These are phyloP conservation scores for Scrobipalpa costella DNA, from an alignment of 2,888 invertebrate species.

Conservation along the genomic window DNA sequence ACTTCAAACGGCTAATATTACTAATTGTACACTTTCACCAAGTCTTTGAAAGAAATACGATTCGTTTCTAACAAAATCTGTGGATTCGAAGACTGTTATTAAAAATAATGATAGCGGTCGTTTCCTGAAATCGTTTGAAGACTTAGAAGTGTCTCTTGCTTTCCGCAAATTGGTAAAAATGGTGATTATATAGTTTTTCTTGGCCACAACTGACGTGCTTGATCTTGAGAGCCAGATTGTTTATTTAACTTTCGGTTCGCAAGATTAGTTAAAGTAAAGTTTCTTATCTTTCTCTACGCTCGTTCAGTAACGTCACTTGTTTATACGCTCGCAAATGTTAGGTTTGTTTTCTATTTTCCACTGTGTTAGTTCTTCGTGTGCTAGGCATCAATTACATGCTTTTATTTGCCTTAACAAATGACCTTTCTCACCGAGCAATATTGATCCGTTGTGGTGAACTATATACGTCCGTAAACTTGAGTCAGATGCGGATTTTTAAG, in stretches of 20 bases:
- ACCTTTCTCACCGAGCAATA: conserved; percentile 11
- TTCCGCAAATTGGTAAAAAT: conserved; percentile 29
- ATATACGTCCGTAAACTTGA: background rate
- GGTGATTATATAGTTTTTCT: background rate
- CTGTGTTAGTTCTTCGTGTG: background rate
- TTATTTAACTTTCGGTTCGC: conserved; percentile 5
- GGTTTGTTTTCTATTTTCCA: background rate
- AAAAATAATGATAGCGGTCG: conserved; percentile 50
- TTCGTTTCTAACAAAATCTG: conserved; percentile 33
- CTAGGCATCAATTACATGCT: background rate
- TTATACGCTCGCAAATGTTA: background rate
- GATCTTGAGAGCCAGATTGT: conserved; percentile 14
- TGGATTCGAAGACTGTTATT: conserved; percentile 46
- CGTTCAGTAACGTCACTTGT: background rate
- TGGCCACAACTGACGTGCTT: background rate
- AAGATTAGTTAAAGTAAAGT: conserved; percentile 8
- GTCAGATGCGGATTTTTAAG: background rate
- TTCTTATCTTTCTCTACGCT: background rate
- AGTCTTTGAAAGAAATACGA: conserved; percentile 22
- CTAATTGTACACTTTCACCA: conserved; percentile 60
- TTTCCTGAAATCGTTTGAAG: conserved; percentile 42
- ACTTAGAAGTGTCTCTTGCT: conserved; percentile 31
- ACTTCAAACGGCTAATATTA: conserved; percentile 44
- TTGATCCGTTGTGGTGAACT: conserved; percentile 7
- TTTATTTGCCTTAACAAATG: conserved; percentile 4